These are phyloP conservation scores for Catocala nupta DNA, from an alignment of 2,888 invertebrate genomes.

Conservation along the genomic window DNA sequence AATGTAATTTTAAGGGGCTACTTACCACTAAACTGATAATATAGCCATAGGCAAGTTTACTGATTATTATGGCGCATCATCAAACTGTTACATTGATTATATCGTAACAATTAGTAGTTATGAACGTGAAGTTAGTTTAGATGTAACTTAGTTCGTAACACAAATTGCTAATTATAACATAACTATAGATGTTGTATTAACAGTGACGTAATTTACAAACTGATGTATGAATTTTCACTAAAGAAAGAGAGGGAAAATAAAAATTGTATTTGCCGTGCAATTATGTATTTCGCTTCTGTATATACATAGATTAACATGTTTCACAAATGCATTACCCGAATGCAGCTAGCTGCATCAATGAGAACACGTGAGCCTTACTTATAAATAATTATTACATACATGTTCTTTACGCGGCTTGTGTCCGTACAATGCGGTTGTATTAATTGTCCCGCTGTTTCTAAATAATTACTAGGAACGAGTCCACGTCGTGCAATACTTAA, in stretches of 20 bases:
- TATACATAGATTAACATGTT: constrained; percentile 10
- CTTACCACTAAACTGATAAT: neutral
- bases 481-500: constrained; percentile 30
- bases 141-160: neutral
- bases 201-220: constrained; percentile 5
- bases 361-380: constrained; percentile 18
- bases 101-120: neutral
- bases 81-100: too few relatives aligned
- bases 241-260: constrained; percentile 3
- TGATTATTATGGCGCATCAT: neutral
- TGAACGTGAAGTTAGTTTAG: neutral
- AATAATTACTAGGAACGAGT: constrained; percentile 30
- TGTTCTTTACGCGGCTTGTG: constrained; percentile 11
- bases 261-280: neutral
- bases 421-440: neutral
- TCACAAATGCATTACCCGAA: constrained; percentile 13
- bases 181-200: neutral
- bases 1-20: constrained; percentile 38
- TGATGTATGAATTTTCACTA: neutral
- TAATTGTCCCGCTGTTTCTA: constrained; percentile 36
- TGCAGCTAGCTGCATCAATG: constrained; percentile 23
- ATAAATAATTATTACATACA: constrained; percentile 12
- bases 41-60: neutral
- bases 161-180: constrained; percentile 1
- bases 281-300: neutral